A percentile compares a stretch with the other conserved stretches of the same genome.
phyloP scores from a whole-genome alignment of 1,140 invertebrate genomes.

The Aphidius ervi region DNA sequence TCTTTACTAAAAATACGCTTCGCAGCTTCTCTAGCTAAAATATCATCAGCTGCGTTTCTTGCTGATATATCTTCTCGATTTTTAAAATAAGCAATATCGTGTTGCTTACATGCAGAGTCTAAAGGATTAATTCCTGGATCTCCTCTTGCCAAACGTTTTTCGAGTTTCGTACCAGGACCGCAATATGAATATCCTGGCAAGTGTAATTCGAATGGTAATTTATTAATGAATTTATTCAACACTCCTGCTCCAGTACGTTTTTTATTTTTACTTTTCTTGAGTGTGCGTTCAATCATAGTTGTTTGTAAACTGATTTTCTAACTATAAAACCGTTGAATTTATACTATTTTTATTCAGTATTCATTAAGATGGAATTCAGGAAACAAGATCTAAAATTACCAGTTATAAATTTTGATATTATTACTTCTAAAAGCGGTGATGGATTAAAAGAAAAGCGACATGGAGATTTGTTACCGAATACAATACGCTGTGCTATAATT shows the following conservation, averaged over 20 bases:
- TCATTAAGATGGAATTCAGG: too few relatives aligned
- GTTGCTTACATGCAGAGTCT: constrained; percentile 4
- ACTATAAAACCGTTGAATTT: too few relatives aligned
- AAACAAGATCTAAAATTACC: too few relatives aligned
- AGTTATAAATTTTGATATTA: too few relatives aligned
- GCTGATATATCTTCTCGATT: neutral
- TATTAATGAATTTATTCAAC: constrained; percentile 1
- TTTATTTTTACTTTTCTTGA: too few relatives aligned
- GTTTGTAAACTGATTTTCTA: too few relatives aligned
- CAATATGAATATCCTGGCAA: neutral
- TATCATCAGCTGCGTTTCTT: neutral
- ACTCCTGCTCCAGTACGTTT: neutral
- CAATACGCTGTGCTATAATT: too few relatives aligned
- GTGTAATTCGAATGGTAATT: constrained; percentile 1
- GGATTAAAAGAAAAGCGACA: too few relatives aligned
- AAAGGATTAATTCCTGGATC: constrained; percentile 1
- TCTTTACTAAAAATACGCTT: neutral
- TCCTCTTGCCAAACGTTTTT: neutral
- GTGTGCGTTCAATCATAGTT: too few relatives aligned
- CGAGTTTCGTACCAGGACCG: neutral
- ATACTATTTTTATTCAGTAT: too few relatives aligned
- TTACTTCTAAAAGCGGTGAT: too few relatives aligned
- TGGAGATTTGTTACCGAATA: neutral
- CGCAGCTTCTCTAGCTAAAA: neutral
- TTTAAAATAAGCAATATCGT: constrained; percentile 13